Conservation (phyloP, 2,113 vertebrate genomes). For the Chaetorhynchus papuensis region DNA sequence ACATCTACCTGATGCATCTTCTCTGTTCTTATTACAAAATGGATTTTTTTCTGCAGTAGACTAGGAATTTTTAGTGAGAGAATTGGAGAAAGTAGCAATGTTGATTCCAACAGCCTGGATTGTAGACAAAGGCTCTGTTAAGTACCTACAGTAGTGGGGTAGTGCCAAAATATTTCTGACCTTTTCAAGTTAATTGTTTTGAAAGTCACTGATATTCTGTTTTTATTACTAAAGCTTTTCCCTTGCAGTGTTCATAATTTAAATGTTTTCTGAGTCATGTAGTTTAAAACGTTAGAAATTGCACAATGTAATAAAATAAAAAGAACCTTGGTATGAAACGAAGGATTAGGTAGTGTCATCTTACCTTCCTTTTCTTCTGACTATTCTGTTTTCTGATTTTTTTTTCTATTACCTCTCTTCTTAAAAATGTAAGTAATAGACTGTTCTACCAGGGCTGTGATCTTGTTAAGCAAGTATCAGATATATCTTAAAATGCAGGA, state of each 20-base stretch:
- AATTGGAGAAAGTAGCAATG: not conserved
- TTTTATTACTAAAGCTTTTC: not conserved
- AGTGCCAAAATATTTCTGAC: constrained; percentile 12
- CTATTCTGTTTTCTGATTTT: not conserved
- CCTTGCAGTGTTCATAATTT: not conserved
- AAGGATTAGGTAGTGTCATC: not conserved
- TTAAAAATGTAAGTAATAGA: not conserved
- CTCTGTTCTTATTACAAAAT: not conserved
- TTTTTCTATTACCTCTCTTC: not conserved
- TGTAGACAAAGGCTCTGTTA: not conserved
- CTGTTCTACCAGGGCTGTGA: not conserved
- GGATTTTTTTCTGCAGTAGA: not conserved
- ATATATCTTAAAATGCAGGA: not conserved
- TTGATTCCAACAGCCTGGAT: not conserved
- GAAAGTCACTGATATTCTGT: not conserved
- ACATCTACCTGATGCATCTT: not conserved
- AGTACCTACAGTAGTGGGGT: not conserved
- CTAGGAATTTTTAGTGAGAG: not conserved
- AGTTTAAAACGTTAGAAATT: not conserved
- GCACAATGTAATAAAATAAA: not conserved
- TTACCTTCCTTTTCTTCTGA: not conserved
- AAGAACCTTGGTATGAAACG: not conserved
- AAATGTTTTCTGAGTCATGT: not conserved
- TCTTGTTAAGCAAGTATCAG: not conserved
- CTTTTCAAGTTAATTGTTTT: not conserved